Evolutionary conservation across 2,113 vertebrate genomes (phyloP), one percentile per base, ranked within the genome.

Genomic region (Prietella phreatophila): DNA sequence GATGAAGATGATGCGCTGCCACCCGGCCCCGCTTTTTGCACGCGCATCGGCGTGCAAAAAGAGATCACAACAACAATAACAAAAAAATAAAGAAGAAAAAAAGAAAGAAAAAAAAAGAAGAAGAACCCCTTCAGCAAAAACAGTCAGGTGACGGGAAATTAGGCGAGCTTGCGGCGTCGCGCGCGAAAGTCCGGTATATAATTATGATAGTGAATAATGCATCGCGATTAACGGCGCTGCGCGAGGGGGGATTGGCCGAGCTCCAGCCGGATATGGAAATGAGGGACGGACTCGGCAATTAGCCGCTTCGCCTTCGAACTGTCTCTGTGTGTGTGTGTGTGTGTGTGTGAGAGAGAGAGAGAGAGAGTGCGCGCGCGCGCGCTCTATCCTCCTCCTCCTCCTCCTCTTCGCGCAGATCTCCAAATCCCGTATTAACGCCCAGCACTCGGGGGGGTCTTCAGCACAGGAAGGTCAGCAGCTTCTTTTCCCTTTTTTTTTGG

Each of bases 131-230:
- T 53, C 53, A 27, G 55, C 61, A 39, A 69, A 11, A 63, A 47
- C 82, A 85, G 83, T 73, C 53, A 65, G 17, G 53, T 20, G 84
- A 91, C 89, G 89, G 93, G 92, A 82, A 94, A 95, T 95, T 93
- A 95, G 91, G 92, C 93, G 91, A 91, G 93, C 93, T 85, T 89
- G 94, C 93, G 95, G 95, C 96, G 95, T 95, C 17, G 84, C 71
- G 55, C 71, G 96, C 97, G 96, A 97, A 97, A 96, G 97, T 84
- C 97, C 96, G 95, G 95, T 95, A 95, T 92, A 96, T 96, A 97
- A 98, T 99, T 98, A 98, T 95, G 96, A 96, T 96, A 93, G 97
- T 97, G 97, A 98, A 98, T 98, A 97, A 98, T 97, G 96, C 97
- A 96, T 95, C 93, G 94, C 97, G 96, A 96, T 97, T 96, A 96